A percentile compares a stretch with the other conserved stretches of the same genome.
These are phyloP conservation scores for Channa striata DNA, from an alignment of 2,797 vertebrate genomes.

Conservation along the genomic window DNA sequence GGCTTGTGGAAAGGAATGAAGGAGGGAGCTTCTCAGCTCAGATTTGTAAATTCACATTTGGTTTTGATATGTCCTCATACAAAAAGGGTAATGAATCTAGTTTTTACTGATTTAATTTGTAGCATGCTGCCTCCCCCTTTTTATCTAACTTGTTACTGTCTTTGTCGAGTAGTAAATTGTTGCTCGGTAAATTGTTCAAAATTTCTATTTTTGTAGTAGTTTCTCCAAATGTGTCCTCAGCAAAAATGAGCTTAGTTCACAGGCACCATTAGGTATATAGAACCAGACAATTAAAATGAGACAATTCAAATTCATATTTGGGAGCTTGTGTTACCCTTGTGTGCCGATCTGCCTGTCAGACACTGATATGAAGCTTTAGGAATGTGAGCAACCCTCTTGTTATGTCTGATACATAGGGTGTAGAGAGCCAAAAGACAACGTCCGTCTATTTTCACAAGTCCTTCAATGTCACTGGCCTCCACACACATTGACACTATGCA, in stretches of 20 bases:
- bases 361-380: slow-evolving; percentile 40
- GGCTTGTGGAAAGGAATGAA: background rate
- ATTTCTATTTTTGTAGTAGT: background rate
- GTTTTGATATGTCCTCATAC: background rate
- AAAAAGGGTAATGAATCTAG: background rate
- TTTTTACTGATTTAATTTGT: background rate
- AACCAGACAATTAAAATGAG: too few species aligned
- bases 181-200: background rate
- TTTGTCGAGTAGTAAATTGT: background rate
- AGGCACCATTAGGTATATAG: too few species aligned
- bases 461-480: slow-evolving; percentile 66
- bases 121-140: background rate
- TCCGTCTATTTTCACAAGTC: slow-evolving; percentile 75
- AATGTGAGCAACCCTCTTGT: slow-evolving; percentile 73
- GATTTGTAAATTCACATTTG: background rate
- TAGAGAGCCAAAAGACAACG: slow-evolving; percentile 64
- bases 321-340: background rate
- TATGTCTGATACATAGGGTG: slow-evolving; percentile 74
- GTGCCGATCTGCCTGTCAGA: slow-evolving; percentile 29
- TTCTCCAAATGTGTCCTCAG: background rate
- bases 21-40: background rate
- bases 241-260: too few species aligned
- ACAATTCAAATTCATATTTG: background rate
- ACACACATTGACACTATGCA: slow-evolving; percentile 42
- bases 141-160: background rate